Conservation (phyloP, 2,113 vertebrate species). For the Sceloporus undulatus region DNA sequence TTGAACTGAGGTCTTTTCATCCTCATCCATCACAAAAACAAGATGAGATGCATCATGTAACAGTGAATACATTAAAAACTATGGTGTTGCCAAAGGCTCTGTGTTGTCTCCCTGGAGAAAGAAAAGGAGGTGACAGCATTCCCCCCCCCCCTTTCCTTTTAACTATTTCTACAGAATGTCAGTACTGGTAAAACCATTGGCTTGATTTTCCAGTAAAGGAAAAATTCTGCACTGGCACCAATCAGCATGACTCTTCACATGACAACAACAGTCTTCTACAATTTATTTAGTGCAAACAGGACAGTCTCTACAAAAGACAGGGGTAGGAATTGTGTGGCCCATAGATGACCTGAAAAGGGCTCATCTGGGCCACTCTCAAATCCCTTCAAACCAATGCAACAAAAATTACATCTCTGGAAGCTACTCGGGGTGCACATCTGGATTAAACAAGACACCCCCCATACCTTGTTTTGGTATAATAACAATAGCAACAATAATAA, state of each 20-base stretch:
- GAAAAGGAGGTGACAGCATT: neutral
- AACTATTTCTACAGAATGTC: conserved; percentile 8
- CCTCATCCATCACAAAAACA: conserved; percentile 31
- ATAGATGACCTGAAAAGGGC: no score
- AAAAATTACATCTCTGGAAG: no score
- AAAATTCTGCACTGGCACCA: neutral
- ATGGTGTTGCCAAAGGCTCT: conserved; percentile 6
- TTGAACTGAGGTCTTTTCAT: conserved; percentile 41
- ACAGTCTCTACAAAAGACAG: no score
- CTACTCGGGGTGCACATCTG: no score
- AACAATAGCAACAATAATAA: no score
- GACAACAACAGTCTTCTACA: neutral
- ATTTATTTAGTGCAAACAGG: neutral
- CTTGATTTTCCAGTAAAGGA: conserved; percentile 10
- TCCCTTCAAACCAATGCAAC: no score
- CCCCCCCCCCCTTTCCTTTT: neutral
- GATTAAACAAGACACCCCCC: no score
- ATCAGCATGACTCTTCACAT: neutral
- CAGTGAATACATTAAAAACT: conserved; percentile 40
- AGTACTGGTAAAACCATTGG: neutral
- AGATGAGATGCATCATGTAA: conserved; percentile 43
- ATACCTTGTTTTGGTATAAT: no score
- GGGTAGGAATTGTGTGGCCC: no score
- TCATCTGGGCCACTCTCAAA: neutral
- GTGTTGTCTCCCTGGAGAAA: conserved; percentile 21